Evolutionary conservation across 1,140 invertebrate genomes (phyloP).

Genomic region (Oryctes rhinoceros): DNA sequence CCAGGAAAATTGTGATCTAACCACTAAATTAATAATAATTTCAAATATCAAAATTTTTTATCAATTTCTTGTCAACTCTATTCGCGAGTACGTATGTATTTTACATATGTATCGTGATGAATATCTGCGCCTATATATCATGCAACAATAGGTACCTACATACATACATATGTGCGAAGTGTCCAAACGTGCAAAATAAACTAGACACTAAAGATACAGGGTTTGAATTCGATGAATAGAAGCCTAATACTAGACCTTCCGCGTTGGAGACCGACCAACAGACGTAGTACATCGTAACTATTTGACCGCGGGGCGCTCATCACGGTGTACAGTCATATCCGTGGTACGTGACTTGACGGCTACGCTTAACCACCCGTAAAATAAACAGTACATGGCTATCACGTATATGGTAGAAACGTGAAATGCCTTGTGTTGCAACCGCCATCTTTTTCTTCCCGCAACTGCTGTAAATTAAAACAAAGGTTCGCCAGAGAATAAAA

Average conservation of each 20-base stretch:
- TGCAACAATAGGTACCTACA: too few species aligned
- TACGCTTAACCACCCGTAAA: conserved; percentile 31
- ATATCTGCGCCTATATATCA: too few species aligned
- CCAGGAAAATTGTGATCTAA: too few species aligned
- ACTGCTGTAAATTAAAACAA: conserved; percentile 17
- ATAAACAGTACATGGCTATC: conserved; percentile 34
- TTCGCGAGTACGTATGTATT: too few species aligned
- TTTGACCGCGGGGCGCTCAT: conserved; percentile 48
- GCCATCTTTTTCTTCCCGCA: not conserved
- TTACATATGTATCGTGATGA: too few species aligned
- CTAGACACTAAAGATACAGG: not conserved
- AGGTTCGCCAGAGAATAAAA: not conserved
- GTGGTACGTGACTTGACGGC: conserved; percentile 44
- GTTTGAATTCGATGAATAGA: conserved; percentile 16
- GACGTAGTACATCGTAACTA: conserved; percentile 42
- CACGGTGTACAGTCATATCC: conserved; percentile 47
- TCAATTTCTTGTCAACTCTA: too few species aligned
- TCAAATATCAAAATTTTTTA: too few species aligned
- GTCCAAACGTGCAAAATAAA: too few species aligned
- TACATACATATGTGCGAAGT: too few species aligned
- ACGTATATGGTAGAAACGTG: conserved; percentile 24
- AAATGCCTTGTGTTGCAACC: conserved; percentile 7
- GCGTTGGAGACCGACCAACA: not conserved
- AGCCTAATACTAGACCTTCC: not conserved
- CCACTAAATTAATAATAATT: too few species aligned